Percentiles rank a stretch among this genome's conserved stretches.
Conservation (phyloP, 2,888 invertebrate species). For the Stenolophus ochropezus region DNA sequence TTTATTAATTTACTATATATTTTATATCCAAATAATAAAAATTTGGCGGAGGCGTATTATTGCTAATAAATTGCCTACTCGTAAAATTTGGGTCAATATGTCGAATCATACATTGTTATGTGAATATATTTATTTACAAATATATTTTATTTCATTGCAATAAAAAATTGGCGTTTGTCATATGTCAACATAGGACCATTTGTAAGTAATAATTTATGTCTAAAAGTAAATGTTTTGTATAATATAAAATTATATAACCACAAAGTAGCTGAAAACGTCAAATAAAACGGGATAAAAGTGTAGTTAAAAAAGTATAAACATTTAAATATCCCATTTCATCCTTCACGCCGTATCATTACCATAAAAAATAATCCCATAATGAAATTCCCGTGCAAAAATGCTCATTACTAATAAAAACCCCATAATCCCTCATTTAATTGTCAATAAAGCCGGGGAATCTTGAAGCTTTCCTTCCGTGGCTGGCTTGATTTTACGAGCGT, state of each 20-base stretch:
- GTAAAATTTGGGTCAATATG: no score
- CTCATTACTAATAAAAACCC: neutral
- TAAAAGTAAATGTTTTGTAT: no score
- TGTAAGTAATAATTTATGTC: no score
- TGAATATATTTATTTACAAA: no score
- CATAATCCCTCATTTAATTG: neutral
- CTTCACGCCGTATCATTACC: neutral
- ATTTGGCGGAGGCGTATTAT: no score
- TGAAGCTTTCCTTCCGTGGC: neutral
- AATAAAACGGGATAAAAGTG: neutral
- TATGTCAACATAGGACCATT: no score
- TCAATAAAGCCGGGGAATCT: neutral
- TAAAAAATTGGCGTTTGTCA: no score
- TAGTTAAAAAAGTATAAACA: neutral
- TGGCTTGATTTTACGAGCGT: conserved; percentile 73
- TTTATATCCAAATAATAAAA: no score
- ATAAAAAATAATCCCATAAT: neutral
- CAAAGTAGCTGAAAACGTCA: neutral
- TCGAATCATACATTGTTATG: no score
- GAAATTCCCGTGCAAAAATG: neutral
- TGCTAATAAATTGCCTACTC: no score
- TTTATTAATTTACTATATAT: no score
- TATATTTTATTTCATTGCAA: no score
- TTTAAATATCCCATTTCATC: neutral
- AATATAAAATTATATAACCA: neutral